These are phyloP conservation scores for Neogale vison DNA, from an alignment of 2,113 vertebrate genomes.

Conservation along the genomic window DNA sequence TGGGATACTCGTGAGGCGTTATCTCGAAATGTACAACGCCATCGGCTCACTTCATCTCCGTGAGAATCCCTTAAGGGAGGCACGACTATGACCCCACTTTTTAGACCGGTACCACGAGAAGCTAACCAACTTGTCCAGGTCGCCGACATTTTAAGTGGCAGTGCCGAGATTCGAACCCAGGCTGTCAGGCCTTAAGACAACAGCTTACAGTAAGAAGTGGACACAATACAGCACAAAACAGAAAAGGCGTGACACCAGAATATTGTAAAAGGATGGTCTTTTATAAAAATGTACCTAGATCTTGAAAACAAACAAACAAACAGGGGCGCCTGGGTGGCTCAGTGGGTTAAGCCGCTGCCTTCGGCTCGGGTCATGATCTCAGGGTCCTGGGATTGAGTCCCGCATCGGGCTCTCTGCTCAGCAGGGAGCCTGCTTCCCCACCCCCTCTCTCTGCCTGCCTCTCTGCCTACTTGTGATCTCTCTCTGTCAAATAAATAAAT, in stretches of 20 bases:
- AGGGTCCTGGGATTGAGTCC: too few species aligned
- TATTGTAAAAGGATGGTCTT: not conserved
- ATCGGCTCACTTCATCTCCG: not conserved
- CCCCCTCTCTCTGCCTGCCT: too few species aligned
- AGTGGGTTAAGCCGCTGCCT: too few species aligned
- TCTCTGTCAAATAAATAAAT: too few species aligned
- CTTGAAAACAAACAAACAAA: too few species aligned
- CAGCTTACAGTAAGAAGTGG: not conserved
- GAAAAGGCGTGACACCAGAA: not conserved
- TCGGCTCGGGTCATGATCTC: too few species aligned
- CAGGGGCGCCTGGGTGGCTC: too few species aligned
- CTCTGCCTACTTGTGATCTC: too few species aligned
- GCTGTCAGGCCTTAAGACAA: not conserved
- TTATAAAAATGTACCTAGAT: not conserved
- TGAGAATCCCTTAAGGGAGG: not conserved
- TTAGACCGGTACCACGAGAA: not conserved
- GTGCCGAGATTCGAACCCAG: not conserved
- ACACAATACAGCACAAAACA: not conserved
- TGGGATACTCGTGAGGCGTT: not conserved
- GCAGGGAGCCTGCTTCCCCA: too few species aligned
- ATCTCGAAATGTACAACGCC: rapidly evolving
- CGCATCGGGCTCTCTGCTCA: too few species aligned
- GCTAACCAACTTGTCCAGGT: not conserved
- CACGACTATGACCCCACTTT: not conserved
- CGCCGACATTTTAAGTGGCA: not conserved